Base-by-base conservation (phyloP, 2,797 vertebrate genomes). In the Coilia nasus region DNA sequence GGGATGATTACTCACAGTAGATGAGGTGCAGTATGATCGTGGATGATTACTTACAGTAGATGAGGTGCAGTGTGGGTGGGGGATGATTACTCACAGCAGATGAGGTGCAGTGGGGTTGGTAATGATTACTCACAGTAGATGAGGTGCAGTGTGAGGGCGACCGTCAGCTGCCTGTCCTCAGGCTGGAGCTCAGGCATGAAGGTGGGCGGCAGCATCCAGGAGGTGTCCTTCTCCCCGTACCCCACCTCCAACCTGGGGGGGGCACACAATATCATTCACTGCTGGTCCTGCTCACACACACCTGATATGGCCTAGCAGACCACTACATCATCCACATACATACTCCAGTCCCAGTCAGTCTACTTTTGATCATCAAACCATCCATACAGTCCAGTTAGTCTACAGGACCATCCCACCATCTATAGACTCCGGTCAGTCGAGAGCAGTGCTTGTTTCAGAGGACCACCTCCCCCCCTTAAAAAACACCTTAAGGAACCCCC, bases 61-160 rank as follows among this genome's bases (percentile, higher is more conserved):
- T 57, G 12, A 57, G 56, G 56, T 57, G 56, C 56, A 57, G 56
- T 57, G 56, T 57, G 56, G 2, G 56, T 1, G 56, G 1, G 56
- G n/a, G n/a, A n/a, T n/a, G n/a, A n/a, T n/a, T n/a, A n/a, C n/a
- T n/a, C n/a, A n/a, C n/a, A n/a, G n/a, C n/a, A n/a, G n/a, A 57
- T 19, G 56, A 17, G 15, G 56, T 17, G 56, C 56, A 6, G 19
- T 59, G 57, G 21, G 57, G 17, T 59, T 17, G 5, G 15, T 21
- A 17, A 6, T 81, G 78, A 35, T 17, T 59, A 91, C 92, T 85
- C 87, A 95, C 93, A 94, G 89, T 92, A 90, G 87, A 96, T 91
- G 5, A 95, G 89, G 47, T 98, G 97, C 83, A 95, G 92, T 75
- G 95, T 94, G 90, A 98, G 92, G 19, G 91, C 92, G 0, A 92